phyloP scores from a whole-genome alignment of 2,113 vertebrate genomes.

The Polypterus senegalus region DNA sequence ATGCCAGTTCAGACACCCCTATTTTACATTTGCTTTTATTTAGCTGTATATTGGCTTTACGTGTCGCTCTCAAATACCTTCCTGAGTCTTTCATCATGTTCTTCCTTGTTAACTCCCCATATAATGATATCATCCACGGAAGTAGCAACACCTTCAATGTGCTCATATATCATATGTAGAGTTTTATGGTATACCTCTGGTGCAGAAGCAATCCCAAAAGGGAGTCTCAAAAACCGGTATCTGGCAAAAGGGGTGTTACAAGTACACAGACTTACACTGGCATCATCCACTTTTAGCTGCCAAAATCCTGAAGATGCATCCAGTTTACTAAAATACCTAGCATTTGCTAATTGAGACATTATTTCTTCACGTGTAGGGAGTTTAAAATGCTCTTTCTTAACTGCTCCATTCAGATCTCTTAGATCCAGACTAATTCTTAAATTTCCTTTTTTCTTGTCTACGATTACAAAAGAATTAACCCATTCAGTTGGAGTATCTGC shows the following conservation, averaged over 20 bases:
- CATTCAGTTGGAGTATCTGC: neutral
- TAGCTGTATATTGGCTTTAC: too few relatives aligned
- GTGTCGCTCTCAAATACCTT: too few relatives aligned
- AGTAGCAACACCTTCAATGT: slow-evolving; percentile 11
- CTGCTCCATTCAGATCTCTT: neutral
- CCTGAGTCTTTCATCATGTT: too few relatives aligned
- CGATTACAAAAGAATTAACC: neutral
- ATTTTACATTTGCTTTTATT: too few relatives aligned
- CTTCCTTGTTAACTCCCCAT: too few relatives aligned
- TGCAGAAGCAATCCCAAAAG: slow-evolving; percentile 8
- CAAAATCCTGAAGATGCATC: slow-evolving; percentile 10
- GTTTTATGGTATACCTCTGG: slow-evolving; percentile 20
- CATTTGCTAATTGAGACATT: slow-evolving; percentile 2
- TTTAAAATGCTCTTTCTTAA: slow-evolving; percentile 6
- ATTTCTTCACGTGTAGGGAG: slow-evolving; percentile 1
- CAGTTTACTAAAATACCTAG: slow-evolving; percentile 5
- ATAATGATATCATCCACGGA: slow-evolving; percentile 16
- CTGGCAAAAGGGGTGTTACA: slow-evolving; percentile 11
- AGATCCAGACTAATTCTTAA: neutral
- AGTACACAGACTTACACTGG: neutral
- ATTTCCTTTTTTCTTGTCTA: neutral
- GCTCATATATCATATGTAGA: slow-evolving; percentile 11
- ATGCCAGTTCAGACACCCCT: too few relatives aligned
- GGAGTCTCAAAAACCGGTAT: slow-evolving; percentile 8
- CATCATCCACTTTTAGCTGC: slow-evolving; percentile 4